These are phyloP conservation scores for Ciconia nigra DNA, from an alignment of 2,797 vertebrate genomes.

Conservation along the genomic window DNA sequence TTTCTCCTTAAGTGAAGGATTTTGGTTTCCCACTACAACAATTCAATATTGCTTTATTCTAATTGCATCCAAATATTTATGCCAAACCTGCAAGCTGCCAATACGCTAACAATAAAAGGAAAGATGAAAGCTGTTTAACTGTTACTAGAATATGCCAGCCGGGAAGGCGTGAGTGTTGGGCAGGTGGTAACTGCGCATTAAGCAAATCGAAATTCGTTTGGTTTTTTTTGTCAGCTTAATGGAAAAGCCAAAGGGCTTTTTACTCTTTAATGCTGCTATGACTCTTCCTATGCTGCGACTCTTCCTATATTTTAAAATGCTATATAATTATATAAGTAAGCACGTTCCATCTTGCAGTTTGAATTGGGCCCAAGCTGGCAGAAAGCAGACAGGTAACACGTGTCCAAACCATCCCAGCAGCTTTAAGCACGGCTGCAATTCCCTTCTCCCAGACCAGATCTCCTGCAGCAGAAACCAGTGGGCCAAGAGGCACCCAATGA, in stretches of 20 bases:
- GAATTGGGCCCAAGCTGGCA: neutral
- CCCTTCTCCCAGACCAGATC: neutral
- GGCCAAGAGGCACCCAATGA: neutral
- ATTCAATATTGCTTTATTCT: neutral
- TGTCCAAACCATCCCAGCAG: neutral
- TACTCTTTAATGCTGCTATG: neutral
- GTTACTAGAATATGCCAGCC: neutral
- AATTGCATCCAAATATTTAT: neutral
- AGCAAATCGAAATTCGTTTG: neutral
- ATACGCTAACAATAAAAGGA: neutral
- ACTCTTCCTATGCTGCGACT: neutral
- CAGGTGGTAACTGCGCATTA: neutral
- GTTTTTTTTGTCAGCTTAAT: neutral
- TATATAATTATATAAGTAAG: neutral
- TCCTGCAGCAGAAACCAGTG: neutral
- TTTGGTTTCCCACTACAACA: neutral
- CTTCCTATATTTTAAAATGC: neutral
- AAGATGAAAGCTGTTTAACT: neutral
- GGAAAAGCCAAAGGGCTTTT: neutral
- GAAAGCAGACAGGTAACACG: rapidly evolving
- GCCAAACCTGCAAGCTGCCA: neutral
- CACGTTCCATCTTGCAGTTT: neutral
- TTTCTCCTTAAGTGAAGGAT: neutral
- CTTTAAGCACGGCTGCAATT: rapidly evolving
- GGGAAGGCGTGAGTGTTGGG: rapidly evolving